These are phyloP conservation scores for Toxotes jaculatrix DNA, from an alignment of 2,113 vertebrate genomes.

Conservation along the genomic window DNA sequence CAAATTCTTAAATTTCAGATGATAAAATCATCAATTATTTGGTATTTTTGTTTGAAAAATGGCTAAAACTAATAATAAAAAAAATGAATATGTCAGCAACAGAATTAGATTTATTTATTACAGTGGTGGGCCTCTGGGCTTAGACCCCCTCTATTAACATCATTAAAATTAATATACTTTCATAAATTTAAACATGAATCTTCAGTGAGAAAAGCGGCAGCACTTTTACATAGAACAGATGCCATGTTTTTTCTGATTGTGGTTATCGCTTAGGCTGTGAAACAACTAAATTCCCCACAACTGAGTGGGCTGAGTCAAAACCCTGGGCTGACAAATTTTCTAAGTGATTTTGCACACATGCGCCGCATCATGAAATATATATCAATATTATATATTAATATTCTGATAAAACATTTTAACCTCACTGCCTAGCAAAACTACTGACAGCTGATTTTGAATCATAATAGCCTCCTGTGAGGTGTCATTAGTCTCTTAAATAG, in stretches of 20 bases:
- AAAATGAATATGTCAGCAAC: too few species aligned
- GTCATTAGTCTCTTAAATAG: constrained; percentile 29
- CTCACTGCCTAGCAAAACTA: neutral
- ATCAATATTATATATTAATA: neutral
- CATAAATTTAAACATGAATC: neutral
- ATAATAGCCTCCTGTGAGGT: neutral
- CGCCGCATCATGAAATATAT: neutral
- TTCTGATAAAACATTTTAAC: neutral
- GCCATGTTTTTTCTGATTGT: neutral
- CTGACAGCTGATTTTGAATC: neutral
- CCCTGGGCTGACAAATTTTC: too few species aligned
- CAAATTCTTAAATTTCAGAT: too few species aligned
- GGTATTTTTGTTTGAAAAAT: too few species aligned
- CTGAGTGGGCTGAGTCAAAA: too few species aligned
- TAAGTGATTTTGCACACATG: neutral
- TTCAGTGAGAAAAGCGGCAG: neutral
- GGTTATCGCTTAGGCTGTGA: neutral
- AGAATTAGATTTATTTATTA: too few species aligned
- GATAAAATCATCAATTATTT: too few species aligned
- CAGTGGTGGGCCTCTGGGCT: too few species aligned
- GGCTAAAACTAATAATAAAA: too few species aligned
- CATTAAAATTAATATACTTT: neutral
- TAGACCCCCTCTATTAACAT: too few species aligned
- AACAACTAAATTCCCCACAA: neutral
- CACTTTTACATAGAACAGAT: neutral